These are phyloP conservation scores for Labia minor DNA, from an alignment of 2,888 invertebrate species.

Conservation along the genomic window DNA sequence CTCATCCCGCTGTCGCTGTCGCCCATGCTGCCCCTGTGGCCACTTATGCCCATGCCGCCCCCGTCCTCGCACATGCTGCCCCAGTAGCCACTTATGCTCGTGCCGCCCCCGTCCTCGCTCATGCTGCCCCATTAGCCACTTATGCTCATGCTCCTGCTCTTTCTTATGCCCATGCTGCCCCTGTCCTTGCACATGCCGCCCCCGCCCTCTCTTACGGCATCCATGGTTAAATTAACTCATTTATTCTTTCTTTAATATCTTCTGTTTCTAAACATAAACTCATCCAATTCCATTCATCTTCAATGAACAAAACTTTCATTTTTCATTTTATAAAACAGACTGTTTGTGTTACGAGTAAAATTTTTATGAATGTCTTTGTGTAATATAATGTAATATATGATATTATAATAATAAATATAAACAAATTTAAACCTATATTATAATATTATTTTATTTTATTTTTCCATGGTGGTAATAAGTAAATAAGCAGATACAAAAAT, in stretches of 20 bases:
- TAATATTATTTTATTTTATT: too few species aligned
- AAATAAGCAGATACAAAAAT: too few species aligned
- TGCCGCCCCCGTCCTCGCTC: neutral
- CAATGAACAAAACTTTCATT: neutral
- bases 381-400: neutral
- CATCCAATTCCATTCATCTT: neutral
- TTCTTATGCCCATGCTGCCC: neutral
- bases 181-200: neutral
- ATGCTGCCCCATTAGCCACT: neutral
- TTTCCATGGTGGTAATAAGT: too few species aligned
- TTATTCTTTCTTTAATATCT: neutral
- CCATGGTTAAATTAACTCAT: neutral
- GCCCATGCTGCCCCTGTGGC: neutral
- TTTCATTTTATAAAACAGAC: neutral
- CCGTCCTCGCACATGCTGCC: neutral
- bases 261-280: neutral
- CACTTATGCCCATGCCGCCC: neutral
- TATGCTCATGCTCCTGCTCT: neutral
- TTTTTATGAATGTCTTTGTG: neutral
- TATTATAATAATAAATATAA: too few species aligned
- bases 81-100: neutral
- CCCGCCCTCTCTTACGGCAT: neutral
- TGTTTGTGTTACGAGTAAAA: neutral
- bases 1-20: neutral
- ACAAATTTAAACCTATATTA: too few species aligned